phyloP scores from a whole-genome alignment of 1,140 invertebrate genomes.

The Drosophila sechellia region DNA sequence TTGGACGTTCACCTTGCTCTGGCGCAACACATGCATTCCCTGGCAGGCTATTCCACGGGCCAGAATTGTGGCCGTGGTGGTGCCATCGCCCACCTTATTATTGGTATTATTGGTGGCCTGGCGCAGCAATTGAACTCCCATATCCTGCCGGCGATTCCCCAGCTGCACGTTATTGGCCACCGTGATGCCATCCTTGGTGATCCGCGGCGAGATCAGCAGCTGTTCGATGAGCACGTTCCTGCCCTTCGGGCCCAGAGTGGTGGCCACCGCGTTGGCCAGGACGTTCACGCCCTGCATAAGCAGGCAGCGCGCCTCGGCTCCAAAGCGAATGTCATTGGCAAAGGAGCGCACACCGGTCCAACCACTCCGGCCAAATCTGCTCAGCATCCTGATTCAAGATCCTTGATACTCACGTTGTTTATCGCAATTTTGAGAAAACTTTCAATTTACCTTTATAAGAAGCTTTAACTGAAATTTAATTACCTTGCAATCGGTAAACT shows the following conservation, averaged over 20 bases:
- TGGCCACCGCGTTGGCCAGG: constrained; percentile 96
- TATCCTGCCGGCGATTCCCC: constrained; percentile 97
- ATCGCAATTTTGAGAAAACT: constrained; percentile 10
- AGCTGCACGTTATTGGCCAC: constrained; percentile 96
- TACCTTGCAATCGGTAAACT: background rate
- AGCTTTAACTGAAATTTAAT: background rate
- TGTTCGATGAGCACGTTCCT: constrained; percentile 98
- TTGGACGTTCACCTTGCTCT: constrained; percentile 93
- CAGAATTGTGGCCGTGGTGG: constrained; percentile 96
- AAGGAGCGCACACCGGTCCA: constrained; percentile 7
- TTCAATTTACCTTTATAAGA: background rate
- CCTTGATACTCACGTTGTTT: background rate
- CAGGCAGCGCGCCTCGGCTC: constrained; percentile 93
- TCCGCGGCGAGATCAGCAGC: constrained; percentile 97
- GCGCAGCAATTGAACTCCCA: constrained; percentile 97
- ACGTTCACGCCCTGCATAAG: constrained; percentile 97
- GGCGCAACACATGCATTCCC: constrained; percentile 87
- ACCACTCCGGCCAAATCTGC: background rate
- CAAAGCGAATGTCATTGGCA: constrained; percentile 97
- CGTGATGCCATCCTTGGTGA: constrained; percentile 98
- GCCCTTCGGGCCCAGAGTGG: constrained; percentile 98
- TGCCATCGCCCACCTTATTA: constrained; percentile 97
- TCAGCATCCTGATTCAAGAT: constrained; percentile 13
- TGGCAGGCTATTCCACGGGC: constrained; percentile 96
- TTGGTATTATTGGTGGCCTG: constrained; percentile 98